These are phyloP conservation scores for Novumbra hubbsi DNA, from an alignment of 2,797 vertebrate species.

Conservation along the genomic window DNA sequence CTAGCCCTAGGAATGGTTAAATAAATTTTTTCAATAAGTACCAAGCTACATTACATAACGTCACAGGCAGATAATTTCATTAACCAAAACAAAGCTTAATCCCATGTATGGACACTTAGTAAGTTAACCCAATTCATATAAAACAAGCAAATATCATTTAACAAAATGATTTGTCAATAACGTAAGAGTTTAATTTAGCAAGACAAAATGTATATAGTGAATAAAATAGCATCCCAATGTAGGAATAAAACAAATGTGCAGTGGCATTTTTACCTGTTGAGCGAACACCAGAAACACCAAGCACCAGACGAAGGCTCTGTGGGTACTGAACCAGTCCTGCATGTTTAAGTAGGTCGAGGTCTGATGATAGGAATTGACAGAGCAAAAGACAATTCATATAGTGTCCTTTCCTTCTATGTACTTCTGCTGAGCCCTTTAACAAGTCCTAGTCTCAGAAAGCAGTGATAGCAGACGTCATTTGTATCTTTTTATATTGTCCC, in stretches of 20 bases:
- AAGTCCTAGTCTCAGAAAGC: neutral
- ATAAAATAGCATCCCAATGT: neutral
- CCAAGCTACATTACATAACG: no score
- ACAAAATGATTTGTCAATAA: no score
- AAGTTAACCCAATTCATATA: no score
- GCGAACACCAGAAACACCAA: slow-evolving; percentile 39
- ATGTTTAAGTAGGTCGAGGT: slow-evolving; percentile 32
- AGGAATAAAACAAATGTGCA: neutral
- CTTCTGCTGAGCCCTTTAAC: neutral
- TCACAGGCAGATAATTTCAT: no score
- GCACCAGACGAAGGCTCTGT: slow-evolving; percentile 21
- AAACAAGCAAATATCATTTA: no score
- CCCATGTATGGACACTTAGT: no score
- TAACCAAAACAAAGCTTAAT: no score
- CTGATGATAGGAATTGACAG: neutral
- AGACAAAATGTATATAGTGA: neutral
- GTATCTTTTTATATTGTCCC: neutral
- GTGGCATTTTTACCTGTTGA: slow-evolving; percentile 39
- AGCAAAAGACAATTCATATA: neutral
- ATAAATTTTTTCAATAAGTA: no score
- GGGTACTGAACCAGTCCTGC: slow-evolving; percentile 37
- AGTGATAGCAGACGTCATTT: neutral
- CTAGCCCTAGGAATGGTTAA: no score
- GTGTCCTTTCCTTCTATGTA: neutral
- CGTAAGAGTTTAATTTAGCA: no score